Percentiles rank a stretch among this genome's conserved stretches.
Evolutionary conservation across 2,113 vertebrate species (phyloP).

Genomic region (Eleginops maclovinus): DNA sequence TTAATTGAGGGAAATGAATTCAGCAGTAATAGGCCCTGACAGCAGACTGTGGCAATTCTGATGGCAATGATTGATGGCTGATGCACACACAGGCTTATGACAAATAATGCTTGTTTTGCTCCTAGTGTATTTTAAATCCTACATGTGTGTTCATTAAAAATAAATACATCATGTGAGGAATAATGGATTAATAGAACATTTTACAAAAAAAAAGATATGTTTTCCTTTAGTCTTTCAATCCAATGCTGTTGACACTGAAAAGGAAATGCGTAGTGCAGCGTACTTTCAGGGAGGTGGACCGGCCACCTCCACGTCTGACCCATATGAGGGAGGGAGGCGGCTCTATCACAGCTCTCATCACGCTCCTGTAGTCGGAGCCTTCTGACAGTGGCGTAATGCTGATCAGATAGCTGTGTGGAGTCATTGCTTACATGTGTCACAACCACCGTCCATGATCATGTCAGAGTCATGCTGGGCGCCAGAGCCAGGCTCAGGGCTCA

Average conservation of each 20-base stretch:
- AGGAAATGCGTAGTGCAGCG: not conserved
- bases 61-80: slow-evolving; percentile 85
- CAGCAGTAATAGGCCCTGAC: slow-evolving; percentile 84
- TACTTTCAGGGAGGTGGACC: slow-evolving; percentile 43
- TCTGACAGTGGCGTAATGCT: slow-evolving; percentile 81
- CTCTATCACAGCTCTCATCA: slow-evolving; percentile 77
- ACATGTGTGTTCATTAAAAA: slow-evolving; percentile 73
- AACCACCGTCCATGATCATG: slow-evolving; percentile 77
- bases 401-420: slow-evolving; percentile 84
- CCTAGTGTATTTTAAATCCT: slow-evolving; percentile 67
- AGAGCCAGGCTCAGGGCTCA: slow-evolving; percentile 71
- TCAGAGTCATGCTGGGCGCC: slow-evolving; percentile 76
- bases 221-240: not conserved
- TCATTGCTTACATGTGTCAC: slow-evolving; percentile 82
- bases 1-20: slow-evolving; percentile 88
- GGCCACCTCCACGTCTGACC: slow-evolving; percentile 58
- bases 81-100: slow-evolving; percentile 77
- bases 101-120: slow-evolving; percentile 78
- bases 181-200: slow-evolving; percentile 35
- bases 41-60: slow-evolving; percentile 83
- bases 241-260: not conserved
- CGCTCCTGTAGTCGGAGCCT: slow-evolving; percentile 65
- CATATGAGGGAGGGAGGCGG: slow-evolving; percentile 43
- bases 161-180: slow-evolving; percentile 60
- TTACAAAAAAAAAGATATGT: too few species aligned